A percentile compares a stretch with the other conserved stretches of the same genome.
Conservation (phyloP, 2,797 vertebrate species). For the Varecia variegata region DNA sequence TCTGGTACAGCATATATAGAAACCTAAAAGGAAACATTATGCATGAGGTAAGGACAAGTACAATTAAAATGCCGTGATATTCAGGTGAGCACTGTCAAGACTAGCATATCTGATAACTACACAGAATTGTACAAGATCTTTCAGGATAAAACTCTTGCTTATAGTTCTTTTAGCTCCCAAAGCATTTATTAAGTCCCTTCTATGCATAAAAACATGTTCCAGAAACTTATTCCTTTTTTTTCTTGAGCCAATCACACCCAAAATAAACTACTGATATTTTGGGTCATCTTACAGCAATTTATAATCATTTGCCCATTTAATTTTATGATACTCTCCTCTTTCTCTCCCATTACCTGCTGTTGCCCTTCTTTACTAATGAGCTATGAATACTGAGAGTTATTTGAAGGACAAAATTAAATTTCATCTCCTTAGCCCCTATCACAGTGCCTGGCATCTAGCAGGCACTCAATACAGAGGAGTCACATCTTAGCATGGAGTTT, state of each 20-base stretch:
- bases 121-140: not conserved
- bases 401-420: not conserved
- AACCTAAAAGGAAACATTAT: conserved; percentile 84
- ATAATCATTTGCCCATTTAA: not conserved
- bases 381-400: not conserved
- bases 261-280: not conserved
- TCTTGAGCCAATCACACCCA: not conserved
- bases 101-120: not conserved
- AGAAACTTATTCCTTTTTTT: not conserved
- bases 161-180: not conserved
- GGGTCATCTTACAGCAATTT: not conserved
- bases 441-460: not conserved
- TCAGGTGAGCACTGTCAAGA: not conserved
- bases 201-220: not conserved
- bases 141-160: not conserved
- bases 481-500: not conserved
- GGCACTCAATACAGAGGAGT: not conserved
- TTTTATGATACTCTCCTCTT: not conserved
- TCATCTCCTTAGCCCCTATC: not conserved
- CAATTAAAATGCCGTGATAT: not conserved
- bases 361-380: not conserved
- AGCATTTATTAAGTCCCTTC: not conserved
- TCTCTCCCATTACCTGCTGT: not conserved
- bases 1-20: conserved; percentile 93
- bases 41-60: not conserved